These are phyloP conservation scores for Hephaestus fuliginosus DNA, from an alignment of 2,797 vertebrate species.

Conservation along the genomic window DNA sequence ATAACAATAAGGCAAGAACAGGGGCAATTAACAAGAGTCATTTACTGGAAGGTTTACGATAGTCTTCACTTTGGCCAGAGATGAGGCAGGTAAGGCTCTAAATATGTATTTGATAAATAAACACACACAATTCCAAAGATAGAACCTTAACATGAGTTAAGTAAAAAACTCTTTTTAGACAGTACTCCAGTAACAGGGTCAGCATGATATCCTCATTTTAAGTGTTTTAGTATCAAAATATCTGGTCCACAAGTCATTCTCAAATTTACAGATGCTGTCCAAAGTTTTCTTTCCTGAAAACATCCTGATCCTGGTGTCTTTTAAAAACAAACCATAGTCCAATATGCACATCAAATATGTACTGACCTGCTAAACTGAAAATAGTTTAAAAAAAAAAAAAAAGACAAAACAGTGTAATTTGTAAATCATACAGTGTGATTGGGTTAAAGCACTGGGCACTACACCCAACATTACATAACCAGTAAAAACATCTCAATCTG, in stretches of 20 bases:
- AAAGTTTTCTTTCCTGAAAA: background rate
- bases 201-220: background rate
- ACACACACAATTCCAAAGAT: too few species aligned
- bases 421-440: background rate
- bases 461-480: slow-evolving; percentile 29
- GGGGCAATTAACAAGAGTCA: background rate
- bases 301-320: background rate
- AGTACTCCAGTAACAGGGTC: background rate
- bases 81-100: background rate
- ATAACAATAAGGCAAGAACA: background rate
- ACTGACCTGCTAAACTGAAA: background rate
- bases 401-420: too few species aligned
- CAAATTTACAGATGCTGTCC: background rate
- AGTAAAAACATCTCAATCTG: slow-evolving; percentile 7
- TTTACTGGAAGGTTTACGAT: background rate
- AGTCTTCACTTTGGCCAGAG: background rate
- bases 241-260: background rate
- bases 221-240: background rate
- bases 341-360: background rate
- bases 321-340: background rate
- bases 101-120: background rate
- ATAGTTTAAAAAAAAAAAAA: too few species aligned
- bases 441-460: background rate
- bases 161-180: too few species aligned
- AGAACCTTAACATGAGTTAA: background rate